These are phyloP conservation scores for Phalanger gymnotis DNA, from an alignment of 2,797 vertebrate genomes.

Conservation along the genomic window DNA sequence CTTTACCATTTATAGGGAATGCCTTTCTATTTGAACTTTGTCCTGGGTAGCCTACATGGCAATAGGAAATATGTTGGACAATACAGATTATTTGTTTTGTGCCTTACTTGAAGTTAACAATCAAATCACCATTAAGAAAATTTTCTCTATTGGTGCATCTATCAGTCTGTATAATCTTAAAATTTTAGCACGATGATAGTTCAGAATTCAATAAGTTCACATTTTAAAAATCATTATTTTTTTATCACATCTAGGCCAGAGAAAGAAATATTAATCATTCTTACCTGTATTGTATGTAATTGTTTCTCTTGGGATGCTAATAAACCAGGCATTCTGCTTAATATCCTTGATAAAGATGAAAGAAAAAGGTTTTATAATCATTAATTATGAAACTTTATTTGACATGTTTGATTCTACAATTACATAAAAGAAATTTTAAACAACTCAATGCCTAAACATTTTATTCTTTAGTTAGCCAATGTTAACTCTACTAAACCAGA, in stretches of 20 bases:
- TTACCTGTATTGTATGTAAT: conserved; percentile 76
- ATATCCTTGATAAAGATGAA: conserved; percentile 63
- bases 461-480: not conserved
- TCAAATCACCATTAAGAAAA: not conserved
- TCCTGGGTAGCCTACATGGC: not conserved
- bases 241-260: conserved; percentile 5
- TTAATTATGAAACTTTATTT: conserved; percentile 38
- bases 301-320: conserved; percentile 71
- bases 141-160: not conserved
- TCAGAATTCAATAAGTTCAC: not conserved
- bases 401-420: not conserved
- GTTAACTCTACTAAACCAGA: not conserved
- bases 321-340: conserved; percentile 51
- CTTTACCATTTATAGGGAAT: not conserved
- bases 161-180: not conserved
- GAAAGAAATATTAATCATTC: conserved; percentile 36
- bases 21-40: not conserved
- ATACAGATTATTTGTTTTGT: not conserved
- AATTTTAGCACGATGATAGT: not conserved
- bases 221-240: not conserved
- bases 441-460: not conserved
- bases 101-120: not conserved
- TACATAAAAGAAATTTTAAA: conserved; percentile 49
- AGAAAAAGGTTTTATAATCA: conserved; percentile 53
- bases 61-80: not conserved